These are phyloP conservation scores for Diadumene lineata DNA, from an alignment of 92 coral and sea anemone species.

Conservation along the genomic window DNA sequence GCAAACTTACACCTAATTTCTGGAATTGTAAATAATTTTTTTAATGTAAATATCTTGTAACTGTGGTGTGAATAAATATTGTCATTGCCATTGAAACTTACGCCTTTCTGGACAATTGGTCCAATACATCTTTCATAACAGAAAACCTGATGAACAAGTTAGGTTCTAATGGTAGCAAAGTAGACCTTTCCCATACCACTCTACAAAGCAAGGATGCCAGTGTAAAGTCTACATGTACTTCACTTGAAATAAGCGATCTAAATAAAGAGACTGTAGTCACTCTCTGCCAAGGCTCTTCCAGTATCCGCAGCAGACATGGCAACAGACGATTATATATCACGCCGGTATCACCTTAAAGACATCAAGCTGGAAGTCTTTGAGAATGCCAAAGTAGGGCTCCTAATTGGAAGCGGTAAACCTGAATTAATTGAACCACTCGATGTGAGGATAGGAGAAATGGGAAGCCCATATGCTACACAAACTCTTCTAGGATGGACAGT, in stretches of 20 bases:
- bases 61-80: no score
- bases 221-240: not conserved
- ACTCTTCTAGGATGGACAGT: slow-evolving; percentile 50
- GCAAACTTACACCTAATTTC: no score
- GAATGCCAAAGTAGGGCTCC: slow-evolving; percentile 27
- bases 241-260: not conserved
- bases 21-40: no score
- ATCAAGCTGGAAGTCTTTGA: slow-evolving; percentile 20
- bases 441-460: slow-evolving; percentile 19
- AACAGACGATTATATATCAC: no score
- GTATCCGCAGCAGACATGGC: slow-evolving; percentile 28
- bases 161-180: not conserved
- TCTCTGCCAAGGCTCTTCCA: slow-evolving; percentile 6
- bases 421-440: slow-evolving; percentile 30
- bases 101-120: no score
- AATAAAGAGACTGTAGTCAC: not conserved
- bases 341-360: no score
- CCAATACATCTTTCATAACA: not conserved
- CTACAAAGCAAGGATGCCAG: slow-evolving; percentile 1
- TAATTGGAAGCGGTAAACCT: slow-evolving; percentile 37
- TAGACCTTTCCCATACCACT: slow-evolving; percentile 12
- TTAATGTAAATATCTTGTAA: no score
- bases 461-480: slow-evolving; percentile 47
- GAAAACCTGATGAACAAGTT: not conserved
- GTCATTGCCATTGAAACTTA: slow-evolving; percentile 9